Evolutionary conservation across 2,113 vertebrate genomes (phyloP).

Genomic region (Oreochromis aureus): DNA sequence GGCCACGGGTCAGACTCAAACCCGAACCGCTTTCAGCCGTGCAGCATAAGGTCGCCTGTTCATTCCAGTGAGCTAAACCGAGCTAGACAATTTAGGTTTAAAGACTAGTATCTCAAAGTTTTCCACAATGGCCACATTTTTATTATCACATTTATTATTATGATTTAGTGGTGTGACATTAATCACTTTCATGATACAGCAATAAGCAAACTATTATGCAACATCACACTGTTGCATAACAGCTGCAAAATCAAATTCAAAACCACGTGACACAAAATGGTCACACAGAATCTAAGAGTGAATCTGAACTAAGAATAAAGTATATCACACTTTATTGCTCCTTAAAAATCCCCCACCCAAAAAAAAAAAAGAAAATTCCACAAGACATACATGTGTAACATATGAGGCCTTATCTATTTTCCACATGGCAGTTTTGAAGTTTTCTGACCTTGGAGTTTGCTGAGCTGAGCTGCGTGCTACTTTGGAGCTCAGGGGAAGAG

Average conservation of each 20-base stretch:
- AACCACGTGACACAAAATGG: background rate
- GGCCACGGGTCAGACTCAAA: background rate
- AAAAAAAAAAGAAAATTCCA: background rate
- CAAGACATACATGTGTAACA: background rate
- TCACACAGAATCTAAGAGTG: background rate
- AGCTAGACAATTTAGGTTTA: background rate
- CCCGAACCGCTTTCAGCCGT: rapidly evolving
- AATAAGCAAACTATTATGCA: background rate
- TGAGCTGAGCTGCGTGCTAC: background rate
- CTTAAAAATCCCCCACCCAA: background rate
- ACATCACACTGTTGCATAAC: background rate
- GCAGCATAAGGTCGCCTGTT: background rate
- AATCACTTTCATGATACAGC: background rate
- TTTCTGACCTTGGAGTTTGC: background rate
- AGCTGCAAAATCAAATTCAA: background rate
- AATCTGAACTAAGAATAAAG: background rate
- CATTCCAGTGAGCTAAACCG: background rate
- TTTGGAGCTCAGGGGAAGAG: background rate
- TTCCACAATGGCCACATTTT: rapidly evolving
- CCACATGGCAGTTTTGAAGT: background rate
- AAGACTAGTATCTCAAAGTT: background rate
- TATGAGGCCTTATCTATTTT: background rate
- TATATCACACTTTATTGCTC: background rate
- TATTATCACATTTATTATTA: background rate
- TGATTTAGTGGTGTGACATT: background rate